Base-by-base conservation (phyloP, 2,888 invertebrate genomes). In the Alentia gelatinosa region DNA sequence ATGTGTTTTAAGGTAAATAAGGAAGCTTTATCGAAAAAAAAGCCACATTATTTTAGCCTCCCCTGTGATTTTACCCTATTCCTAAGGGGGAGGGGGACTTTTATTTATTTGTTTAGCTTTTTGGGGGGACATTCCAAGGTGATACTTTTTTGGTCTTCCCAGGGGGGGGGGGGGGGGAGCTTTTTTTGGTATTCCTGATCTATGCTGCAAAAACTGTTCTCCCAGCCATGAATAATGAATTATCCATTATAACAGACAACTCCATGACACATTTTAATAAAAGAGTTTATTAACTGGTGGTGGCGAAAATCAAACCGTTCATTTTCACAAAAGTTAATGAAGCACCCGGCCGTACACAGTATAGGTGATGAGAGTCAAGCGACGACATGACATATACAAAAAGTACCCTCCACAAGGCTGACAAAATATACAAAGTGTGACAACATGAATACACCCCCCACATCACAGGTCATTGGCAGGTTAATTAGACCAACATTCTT, bases 361-460 rank as follows among this genome's bases (percentile, higher is more conserved):
- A 39, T 79, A n/a, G 79, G 79, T 37, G 35, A 79, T 23, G 26
- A 79, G 35, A 35, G 79, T 79, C 1, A 79, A 79, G 79, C 9
- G 19, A 79, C 15, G 79, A 39, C 23, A 39, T 79, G 39, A 35
- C 79, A 79, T 79, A 39, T 79, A 79, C 79, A 79, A 79, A 79
- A 35, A 79, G 39, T 79, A 35, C 35, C 37, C 35, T 39, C 26
- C 79, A 39, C 39, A 15, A 30, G 26, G 68, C 26, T 12, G 68
- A 68, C 68, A 79, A 79, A 79, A 79, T 79, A 79, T 79, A 79
- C 79, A 79, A 35, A 37, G 15, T 79, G n/a, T 79, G 39, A 79
- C 79, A 39, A 33, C 79, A 39, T 39, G 79, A 79, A 79, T 79
- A 37, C 23, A 19, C 79, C 23, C 79, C 9, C 79, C 79, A 79